These are phyloP conservation scores for Ginglymostoma cirratum DNA, from an alignment of 2,113 vertebrate species.

Conservation along the genomic window DNA sequence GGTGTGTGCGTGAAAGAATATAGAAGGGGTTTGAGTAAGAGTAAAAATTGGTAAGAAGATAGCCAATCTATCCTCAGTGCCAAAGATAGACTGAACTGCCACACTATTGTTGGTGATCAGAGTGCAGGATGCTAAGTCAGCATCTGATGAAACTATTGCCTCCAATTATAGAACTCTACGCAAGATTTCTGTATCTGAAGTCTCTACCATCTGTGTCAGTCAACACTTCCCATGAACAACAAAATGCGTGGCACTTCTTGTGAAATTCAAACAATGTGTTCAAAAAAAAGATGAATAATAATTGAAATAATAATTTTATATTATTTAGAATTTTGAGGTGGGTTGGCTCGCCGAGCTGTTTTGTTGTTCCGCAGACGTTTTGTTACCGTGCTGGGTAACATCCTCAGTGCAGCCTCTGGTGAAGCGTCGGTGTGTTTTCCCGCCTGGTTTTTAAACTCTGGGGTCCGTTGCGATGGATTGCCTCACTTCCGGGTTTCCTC, in stretches of 20 bases:
- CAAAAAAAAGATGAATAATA: background rate
- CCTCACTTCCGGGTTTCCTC: too few relatives aligned
- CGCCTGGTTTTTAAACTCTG: too few relatives aligned
- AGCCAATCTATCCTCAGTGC: background rate
- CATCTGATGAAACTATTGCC: background rate
- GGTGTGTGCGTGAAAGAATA: background rate
- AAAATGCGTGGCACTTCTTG: background rate
- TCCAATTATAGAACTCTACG: background rate
- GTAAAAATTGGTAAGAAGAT: background rate
- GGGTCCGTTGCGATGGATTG: too few relatives aligned
- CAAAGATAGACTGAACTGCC: background rate
- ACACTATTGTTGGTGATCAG: background rate
- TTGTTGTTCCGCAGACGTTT: too few relatives aligned
- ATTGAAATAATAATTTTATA: constrained; percentile 1
- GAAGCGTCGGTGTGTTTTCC: too few relatives aligned
- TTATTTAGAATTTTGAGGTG: background rate
- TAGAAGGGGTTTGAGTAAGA: background rate
- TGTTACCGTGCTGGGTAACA: too few relatives aligned
- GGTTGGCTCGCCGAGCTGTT: too few relatives aligned
- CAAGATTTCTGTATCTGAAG: background rate
- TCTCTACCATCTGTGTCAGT: background rate
- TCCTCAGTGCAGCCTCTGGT: too few relatives aligned
- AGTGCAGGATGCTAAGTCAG: background rate
- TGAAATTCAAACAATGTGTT: background rate
- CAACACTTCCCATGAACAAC: background rate